Base-by-base conservation (phyloP, 2,797 vertebrate species). In the Babyrousa celebensis region DNA sequence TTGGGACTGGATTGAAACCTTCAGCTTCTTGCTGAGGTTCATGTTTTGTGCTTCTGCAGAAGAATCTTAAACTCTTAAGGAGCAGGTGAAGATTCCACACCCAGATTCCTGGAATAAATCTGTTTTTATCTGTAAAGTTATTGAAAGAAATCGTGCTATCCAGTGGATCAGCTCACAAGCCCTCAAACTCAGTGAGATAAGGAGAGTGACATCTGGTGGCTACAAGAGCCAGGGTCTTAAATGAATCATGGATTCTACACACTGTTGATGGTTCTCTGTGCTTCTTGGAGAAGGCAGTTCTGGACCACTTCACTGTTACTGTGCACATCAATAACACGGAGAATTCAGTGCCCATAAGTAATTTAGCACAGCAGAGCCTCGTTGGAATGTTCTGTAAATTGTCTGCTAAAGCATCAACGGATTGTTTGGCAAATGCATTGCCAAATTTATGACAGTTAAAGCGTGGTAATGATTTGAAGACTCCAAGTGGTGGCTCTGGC, bases 311-410 rank as follows among this genome's bases (percentile, higher is more conserved):
- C 3, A 18, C 15, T 62, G 63, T 93, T 78, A 70, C 65, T n/a
- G 17, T 71, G 43, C n/a, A 0, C 89, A 17, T 91, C 89, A 85
- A 71, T 91, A 92, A 82, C 52, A 62, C 63, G 36, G 68, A 75
- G 80, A 93, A 79, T 79, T 89, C 15, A 8, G 85, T n/a, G 25
- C 52, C 74, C 80, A 0, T 32, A 54, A 93, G 52, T 82, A 89
- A 25, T 72, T 94, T 54, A 63, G 21, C 71, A 85, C 20, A 85
- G n/a, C 91, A 27, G 27, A 27, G 1, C 86, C 56, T 85, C n/a
- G 75, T 94, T 94, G 40, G n/a, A 70, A 32, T 32, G 21, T 89
- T 78, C 68, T 83, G 36, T 71, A 83, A 94, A 67, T 97, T 94
- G n/a, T 91, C 32, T 79, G 20, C n/a, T 84, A n/a, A 86, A 95